phyloP scores from a whole-genome alignment of 1,140 invertebrate genomes.

The Trichonephila clavata region DNA sequence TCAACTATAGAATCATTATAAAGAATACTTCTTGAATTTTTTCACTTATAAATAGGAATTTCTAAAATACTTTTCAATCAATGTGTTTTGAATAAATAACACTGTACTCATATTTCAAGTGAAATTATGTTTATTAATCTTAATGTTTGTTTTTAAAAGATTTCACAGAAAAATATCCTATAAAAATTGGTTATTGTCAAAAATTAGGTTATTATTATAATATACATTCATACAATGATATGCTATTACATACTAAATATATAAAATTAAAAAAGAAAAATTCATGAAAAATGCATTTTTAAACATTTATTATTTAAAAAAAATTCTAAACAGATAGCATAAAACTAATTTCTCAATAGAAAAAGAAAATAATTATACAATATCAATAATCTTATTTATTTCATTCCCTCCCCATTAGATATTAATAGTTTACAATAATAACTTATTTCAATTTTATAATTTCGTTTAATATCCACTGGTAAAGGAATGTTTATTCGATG shows the following conservation, averaged over 20 bases:
- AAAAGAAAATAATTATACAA: not conserved
- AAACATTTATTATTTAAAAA: not conserved
- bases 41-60: too few relatives aligned
- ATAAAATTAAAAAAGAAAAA: not conserved
- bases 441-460: too few relatives aligned
- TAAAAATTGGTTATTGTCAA: slow-evolving; percentile 37
- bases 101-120: not conserved
- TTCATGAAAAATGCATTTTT: not conserved
- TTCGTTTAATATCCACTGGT: too few relatives aligned
- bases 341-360: not conserved
- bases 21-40: too few relatives aligned
- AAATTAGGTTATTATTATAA: not conserved
- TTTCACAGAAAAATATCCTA: slow-evolving; percentile 55
- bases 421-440: too few relatives aligned
- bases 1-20: too few relatives aligned
- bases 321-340: not conserved
- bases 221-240: slow-evolving; percentile 29
- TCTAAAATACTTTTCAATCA: too few relatives aligned
- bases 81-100: too few relatives aligned
- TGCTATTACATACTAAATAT: not conserved
- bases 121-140: slow-evolving; percentile 7
- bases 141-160: slow-evolving; percentile 16
- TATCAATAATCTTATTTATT: not conserved
- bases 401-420: not conserved
- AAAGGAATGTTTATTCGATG: too few relatives aligned